A percentile compares a stretch with the other conserved stretches of the same genome.
Conservation (phyloP, 23 tunicate genomes). For the Styela plicata region DNA sequence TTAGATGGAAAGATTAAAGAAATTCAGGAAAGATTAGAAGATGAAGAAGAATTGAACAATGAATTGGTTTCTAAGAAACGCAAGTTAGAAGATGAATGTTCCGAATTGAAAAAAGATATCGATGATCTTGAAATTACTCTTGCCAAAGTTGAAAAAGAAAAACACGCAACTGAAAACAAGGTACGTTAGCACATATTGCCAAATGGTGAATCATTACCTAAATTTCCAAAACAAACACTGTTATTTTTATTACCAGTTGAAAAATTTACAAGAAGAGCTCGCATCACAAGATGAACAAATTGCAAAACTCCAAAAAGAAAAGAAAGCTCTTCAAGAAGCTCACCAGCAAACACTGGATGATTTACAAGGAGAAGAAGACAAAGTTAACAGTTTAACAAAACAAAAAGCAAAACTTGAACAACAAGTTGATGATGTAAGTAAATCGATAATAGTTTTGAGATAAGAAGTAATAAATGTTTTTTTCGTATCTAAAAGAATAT, state of each 20-base stretch:
- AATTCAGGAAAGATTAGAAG: constrained; percentile 84
- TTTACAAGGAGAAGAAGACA: constrained; percentile 95
- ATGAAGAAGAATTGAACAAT: constrained; percentile 84
- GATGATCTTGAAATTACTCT: constrained; percentile 87
- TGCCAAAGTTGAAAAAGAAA: constrained; percentile 95
- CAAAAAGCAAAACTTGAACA: constrained; percentile 91
- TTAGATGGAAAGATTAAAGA: constrained; percentile 97
- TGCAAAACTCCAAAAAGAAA: constrained; percentile 91
- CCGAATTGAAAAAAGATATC: constrained; percentile 87
- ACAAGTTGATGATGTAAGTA: constrained; percentile 96
- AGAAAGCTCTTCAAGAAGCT: constrained; percentile 95
- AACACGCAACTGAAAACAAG: constrained; percentile 60
- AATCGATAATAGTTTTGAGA: too few relatives aligned
- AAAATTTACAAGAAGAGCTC: constrained; percentile 90
- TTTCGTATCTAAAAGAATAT: too few relatives aligned
- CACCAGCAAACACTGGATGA: constrained; percentile 97
- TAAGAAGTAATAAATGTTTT: too few relatives aligned
- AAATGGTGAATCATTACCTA: too few relatives aligned
- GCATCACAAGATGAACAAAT: constrained; percentile 92
- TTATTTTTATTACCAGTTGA: constrained; percentile 34
- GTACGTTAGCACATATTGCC: too few relatives aligned
- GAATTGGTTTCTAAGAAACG: constrained; percentile 81
- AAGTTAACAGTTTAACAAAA: constrained; percentile 87
- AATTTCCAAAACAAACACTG: neutral
- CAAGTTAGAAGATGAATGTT: constrained; percentile 89